Evolutionary conservation across 2,113 vertebrate genomes (phyloP).

Genomic region (Apus apus): DNA sequence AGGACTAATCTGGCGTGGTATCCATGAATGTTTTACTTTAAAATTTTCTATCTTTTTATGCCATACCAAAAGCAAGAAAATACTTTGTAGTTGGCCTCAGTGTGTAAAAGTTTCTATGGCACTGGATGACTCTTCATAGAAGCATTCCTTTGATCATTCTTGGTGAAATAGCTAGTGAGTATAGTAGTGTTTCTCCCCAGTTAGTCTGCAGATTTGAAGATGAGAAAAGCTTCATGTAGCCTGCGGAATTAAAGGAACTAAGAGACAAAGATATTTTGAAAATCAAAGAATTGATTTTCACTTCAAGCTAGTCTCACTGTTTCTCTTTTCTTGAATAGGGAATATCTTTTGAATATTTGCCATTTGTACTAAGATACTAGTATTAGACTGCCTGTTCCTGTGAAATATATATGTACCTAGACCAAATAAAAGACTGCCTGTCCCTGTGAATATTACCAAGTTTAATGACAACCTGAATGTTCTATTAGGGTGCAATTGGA

Average conservation of each 20-base stretch:
- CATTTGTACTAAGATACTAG: background rate
- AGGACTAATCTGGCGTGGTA: background rate
- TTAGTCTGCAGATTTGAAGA: background rate
- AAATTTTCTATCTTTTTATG: background rate
- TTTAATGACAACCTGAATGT: background rate
- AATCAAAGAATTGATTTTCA: background rate
- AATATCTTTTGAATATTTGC: background rate
- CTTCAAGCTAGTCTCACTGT: background rate
- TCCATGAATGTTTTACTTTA: background rate
- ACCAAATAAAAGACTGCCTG: background rate
- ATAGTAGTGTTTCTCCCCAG: background rate
- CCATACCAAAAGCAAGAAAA: background rate
- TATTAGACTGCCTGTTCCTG: background rate
- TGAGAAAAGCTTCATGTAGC: background rate
- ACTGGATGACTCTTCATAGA: background rate
- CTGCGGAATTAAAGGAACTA: background rate
- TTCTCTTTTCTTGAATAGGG: background rate
- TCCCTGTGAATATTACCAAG: background rate
- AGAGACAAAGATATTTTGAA: background rate
- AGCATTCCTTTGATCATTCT: background rate
- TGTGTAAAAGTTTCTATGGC: background rate
- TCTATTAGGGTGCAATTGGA: background rate
- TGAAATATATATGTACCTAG: background rate
- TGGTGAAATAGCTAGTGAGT: background rate
- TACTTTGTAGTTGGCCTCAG: background rate